Evolutionary conservation across 2,888 invertebrate genomes (phyloP), one percentile per base, ranked within the genome.

Genomic region (Poecilobothrus nobilitatus): DNA sequence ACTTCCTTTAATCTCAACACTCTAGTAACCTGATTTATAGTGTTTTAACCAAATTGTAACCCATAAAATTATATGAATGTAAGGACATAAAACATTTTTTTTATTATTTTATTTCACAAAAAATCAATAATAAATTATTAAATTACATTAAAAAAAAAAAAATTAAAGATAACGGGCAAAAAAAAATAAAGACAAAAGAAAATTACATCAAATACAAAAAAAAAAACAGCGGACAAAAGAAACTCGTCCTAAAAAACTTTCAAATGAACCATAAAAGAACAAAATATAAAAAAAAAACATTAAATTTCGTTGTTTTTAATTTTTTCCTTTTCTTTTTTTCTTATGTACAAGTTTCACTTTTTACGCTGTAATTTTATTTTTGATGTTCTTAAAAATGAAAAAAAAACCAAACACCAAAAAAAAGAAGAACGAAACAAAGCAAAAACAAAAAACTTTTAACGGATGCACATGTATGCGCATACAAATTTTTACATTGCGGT

Each of bases 401-500:
- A 34, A 37, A 37, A 37, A 37, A 37, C 7, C 8, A 34, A 34
- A 34, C 8, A 37, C 1, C 8, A 37, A 37, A 37, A 37, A 34
- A 34, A 34, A n/a, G 8, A 34, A 34, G 8, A 34, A 34, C 34
- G n/a, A n/a, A 34, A 5, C 34, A 34, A 37, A 37, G 12, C 37
- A 37, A 5, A 34, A 37, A 37, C 8, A 37, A 37, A 37, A 37
- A 53, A 53, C 53, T 18, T 15, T 12, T 15, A 53, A 53, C 53
- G 53, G 53, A 53, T 53, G 53, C 53, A 53, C 53, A 53, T 53
- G 53, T 53, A 53, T 53, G 53, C 53, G 53, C 53, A 53, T 53
- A 53, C 53, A 53, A 53, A 53, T 53, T 53, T 53, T 53, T 53
- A 37, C 53, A 53, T 53, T 53, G 53, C 53, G 53, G 53, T 53